Evolutionary conservation across 2,797 vertebrate genomes (phyloP).

Genomic region (Gastrophryne carolinensis): DNA sequence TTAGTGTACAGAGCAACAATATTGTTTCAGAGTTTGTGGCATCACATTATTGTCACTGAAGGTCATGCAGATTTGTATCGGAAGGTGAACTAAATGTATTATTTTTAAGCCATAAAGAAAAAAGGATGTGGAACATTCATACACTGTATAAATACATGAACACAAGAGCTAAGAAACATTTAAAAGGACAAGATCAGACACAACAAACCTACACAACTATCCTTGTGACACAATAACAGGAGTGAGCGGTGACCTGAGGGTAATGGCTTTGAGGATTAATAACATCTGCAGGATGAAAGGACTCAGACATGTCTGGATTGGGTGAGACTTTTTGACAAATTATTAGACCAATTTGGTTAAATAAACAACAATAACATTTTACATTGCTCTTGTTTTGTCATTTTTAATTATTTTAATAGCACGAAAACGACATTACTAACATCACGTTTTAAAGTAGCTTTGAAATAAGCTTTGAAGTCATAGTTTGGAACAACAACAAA

Average conservation of each 20-base stretch:
- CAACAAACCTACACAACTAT: conserved; percentile 10
- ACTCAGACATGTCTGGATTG: conserved; percentile 19
- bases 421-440: no score
- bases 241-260: conserved; percentile 7
- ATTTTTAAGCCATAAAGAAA: conserved; percentile 2
- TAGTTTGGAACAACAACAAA: no score
- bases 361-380: no score
- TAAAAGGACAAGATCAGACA: conserved; percentile 17
- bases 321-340: no score
- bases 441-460: no score
- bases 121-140: background rate
- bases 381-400: no score
- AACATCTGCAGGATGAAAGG: conserved; percentile 33
- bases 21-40: no score
- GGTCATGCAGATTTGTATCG: background rate
- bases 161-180: background rate
- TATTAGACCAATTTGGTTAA: no score
- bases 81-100: background rate
- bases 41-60: background rate
- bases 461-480: no score
- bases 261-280: conserved; percentile 9
- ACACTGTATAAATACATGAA: background rate
- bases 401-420: no score
- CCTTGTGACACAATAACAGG: background rate
- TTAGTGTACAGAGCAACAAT: no score